Percentiles rank a stretch among this genome's conserved stretches.
These are phyloP conservation scores for Cebidichthys violaceus DNA, from an alignment of 2,113 vertebrate genomes.

Conservation along the genomic window DNA sequence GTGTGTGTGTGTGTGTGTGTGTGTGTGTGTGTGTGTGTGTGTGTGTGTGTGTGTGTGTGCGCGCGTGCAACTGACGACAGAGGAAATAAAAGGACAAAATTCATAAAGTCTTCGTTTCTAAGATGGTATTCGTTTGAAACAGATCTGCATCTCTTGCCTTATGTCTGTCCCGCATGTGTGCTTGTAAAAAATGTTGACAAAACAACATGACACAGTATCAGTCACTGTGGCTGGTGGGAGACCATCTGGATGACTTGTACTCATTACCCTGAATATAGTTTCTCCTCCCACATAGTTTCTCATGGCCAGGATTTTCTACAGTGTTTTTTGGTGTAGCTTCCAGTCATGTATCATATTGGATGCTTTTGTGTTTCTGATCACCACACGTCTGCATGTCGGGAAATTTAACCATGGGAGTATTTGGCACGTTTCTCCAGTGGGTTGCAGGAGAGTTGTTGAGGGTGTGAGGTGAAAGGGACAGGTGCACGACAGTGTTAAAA, in stretches of 20 bases:
- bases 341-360: not conserved
- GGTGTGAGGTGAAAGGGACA: not conserved
- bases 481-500: too few relatives aligned
- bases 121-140: not conserved
- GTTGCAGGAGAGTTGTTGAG: not conserved
- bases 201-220: slow-evolving; percentile 57
- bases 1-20: not conserved
- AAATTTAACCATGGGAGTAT: not conserved
- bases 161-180: slow-evolving; percentile 43
- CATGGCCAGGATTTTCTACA: slow-evolving; percentile 12
- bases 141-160: not conserved
- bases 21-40: not conserved
- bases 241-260: slow-evolving; percentile 55
- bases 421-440: not conserved
- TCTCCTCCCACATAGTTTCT: slow-evolving; percentile 55
- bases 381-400: not conserved
- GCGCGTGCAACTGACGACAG: not conserved
- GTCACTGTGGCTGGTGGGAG: slow-evolving; percentile 42
- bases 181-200: slow-evolving; percentile 50
- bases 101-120: slow-evolving; percentile 2
- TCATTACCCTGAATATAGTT: slow-evolving; percentile 38
- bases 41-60: not conserved
- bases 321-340: not conserved
- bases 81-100: not conserved
- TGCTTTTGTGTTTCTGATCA: slow-evolving; percentile 10